Conservation (phyloP, 2,797 vertebrate species). For the Morus bassanus region DNA sequence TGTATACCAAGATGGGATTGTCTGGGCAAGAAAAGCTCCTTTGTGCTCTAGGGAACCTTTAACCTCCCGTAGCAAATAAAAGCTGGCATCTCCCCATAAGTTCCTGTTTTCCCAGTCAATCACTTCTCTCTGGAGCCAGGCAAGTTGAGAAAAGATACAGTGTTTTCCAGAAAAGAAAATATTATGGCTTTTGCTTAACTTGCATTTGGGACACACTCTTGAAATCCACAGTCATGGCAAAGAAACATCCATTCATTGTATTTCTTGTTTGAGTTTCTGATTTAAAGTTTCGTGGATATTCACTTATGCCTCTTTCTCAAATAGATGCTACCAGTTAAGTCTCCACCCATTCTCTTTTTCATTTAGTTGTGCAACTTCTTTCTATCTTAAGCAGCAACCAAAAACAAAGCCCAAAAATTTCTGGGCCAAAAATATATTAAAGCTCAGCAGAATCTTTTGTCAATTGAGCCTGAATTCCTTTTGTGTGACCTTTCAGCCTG, state of each 20-base stretch:
- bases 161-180: conserved; percentile 57
- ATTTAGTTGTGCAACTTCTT: neutral
- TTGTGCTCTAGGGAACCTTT: conserved; percentile 69
- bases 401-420: neutral
- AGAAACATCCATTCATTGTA: neutral
- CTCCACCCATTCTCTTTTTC: neutral
- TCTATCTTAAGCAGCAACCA: neutral
- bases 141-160: conserved; percentile 48
- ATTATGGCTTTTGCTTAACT: conserved; percentile 48
- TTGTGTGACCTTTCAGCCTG: neutral
- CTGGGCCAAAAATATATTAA: neutral
- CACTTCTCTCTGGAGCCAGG: conserved; percentile 40
- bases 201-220: neutral
- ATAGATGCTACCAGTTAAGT: neutral
- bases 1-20: conserved; percentile 59
- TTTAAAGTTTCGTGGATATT: neutral
- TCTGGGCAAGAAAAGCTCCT: conserved; percentile 68
- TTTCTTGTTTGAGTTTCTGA: neutral
- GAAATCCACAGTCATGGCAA: neutral
- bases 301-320: neutral
- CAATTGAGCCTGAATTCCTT: neutral
- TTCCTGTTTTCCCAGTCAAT: conserved; percentile 51
- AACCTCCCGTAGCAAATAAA: conserved; percentile 66
- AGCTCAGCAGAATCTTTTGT: neutral
- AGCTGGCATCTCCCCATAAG: conserved; percentile 50